Evolutionary conservation across 2,797 vertebrate genomes (phyloP), one percentile per base, ranked within the genome.

Genomic region (Lutjanus argentimaculatus): DNA sequence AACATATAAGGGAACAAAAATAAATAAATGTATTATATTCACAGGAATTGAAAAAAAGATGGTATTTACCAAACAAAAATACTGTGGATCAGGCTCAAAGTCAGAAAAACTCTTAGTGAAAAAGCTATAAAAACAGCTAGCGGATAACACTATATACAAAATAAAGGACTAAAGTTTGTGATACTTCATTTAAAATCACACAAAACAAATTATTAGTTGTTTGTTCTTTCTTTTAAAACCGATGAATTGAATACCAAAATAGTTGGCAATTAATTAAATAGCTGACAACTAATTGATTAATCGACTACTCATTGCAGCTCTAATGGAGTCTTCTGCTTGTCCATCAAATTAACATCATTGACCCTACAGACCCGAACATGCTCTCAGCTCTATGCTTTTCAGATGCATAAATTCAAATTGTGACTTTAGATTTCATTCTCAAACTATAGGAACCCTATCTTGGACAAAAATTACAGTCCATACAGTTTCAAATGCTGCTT

Each of bases 401-500:
- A 52, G 48, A 74, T 36, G 21, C 46, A 52, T 51, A 21, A 15
- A 25, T 67, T 30, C 15, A 70, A 12, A 70, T 9, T 40, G 12
- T 17, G 14, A 75, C 55, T 72, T 77, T 16, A 42, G 14, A 69
- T 64, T 64, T 79, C 1, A 10, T 62, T 56, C 42, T 40, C 16
- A 62, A 65, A 55, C 16, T 25, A 56, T 48, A 25, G n/a, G 25
- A 61, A 7, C 25, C 42, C 22, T 74, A 42, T 67, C 55, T 25
- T 53, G 66, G 43, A 74, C 15, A 52, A 63, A 71, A 62, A 74
- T 73, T 64, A 73, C 42, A 68, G 53, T 48, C 49, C 49, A 61
- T 67, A 61, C 30, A 61, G 65, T 25, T 69, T 81, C 4, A 78
- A 77, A 77, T 16, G 21, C 15, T 69, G 46, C 48, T 72, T 49